Conservation (phyloP, 2,797 vertebrate genomes). For the Cynodonichthys magdalenae region DNA sequence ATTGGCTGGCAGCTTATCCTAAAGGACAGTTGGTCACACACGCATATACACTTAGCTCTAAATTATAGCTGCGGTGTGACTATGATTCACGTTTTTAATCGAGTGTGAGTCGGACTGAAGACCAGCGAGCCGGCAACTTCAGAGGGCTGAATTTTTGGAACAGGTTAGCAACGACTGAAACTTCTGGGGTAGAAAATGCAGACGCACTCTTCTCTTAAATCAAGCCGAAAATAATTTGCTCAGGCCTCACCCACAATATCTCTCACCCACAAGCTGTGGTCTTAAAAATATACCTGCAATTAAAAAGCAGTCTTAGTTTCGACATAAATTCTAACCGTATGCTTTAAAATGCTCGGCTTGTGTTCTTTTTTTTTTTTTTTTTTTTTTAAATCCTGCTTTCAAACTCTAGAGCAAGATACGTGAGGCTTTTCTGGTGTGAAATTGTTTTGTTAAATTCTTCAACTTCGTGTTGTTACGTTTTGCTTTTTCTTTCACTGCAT, state of each 20-base stretch:
- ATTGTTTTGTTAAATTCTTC: constrained; percentile 1
- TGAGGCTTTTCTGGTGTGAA: constrained; percentile 35
- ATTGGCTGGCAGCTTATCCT: constrained; percentile 32
- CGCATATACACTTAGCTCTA: constrained; percentile 6
- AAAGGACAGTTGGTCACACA: constrained; percentile 29
- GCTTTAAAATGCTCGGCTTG: constrained; percentile 28
- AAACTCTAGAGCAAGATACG: not conserved
- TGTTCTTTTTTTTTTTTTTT: constrained; percentile 21
- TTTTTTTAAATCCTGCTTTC: constrained; percentile 16
- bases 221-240: constrained; percentile 32
- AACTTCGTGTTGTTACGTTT: too few species aligned
- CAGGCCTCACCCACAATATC: constrained; percentile 41
- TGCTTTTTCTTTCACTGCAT: constrained; percentile 1
- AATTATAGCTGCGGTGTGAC: constrained; percentile 22
- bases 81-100: constrained; percentile 50
- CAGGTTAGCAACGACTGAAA: constrained; percentile 49
- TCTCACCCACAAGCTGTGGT: constrained; percentile 42
- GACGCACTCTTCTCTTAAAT: constrained; percentile 22
- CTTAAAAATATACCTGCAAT: constrained; percentile 60
- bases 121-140: constrained; percentile 28
- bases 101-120: constrained; percentile 15
- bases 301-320: constrained; percentile 50
- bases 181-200: constrained; percentile 46
- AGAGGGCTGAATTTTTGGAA: constrained; percentile 35
- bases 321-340: constrained; percentile 40